These are phyloP conservation scores for Spea bombifrons DNA, from an alignment of 2,113 vertebrate genomes.

Conservation along the genomic window DNA sequence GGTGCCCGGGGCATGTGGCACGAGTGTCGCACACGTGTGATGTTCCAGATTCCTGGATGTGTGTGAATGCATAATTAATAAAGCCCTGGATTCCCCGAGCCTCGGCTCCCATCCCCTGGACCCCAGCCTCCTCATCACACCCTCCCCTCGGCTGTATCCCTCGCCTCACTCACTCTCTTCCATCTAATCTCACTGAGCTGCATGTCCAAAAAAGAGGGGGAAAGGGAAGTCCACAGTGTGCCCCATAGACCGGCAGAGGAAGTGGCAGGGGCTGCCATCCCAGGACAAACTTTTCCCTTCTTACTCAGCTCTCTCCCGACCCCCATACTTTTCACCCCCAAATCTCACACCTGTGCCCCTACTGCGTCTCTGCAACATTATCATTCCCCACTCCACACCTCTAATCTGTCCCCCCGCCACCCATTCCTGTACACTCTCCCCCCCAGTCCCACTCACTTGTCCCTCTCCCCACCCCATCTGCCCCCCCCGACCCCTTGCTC, in stretches of 20 bases:
- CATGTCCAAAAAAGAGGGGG: neutral
- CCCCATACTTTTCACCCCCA: neutral
- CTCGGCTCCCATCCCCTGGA: neutral
- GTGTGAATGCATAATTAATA: too few species aligned
- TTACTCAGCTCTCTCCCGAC: neutral
- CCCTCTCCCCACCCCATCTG: conserved; percentile 20
- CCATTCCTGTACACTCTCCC: conserved; percentile 56
- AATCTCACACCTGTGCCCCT: neutral
- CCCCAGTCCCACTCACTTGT: conserved; percentile 62
- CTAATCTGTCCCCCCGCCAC: neutral
- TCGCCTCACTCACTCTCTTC: neutral
- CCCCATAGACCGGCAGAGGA: neutral
- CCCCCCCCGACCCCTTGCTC: neutral
- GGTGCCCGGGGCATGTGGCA: too few species aligned
- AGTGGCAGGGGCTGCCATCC: neutral
- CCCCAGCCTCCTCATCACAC: neutral
- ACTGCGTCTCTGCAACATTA: neutral
- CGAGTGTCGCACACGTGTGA: too few species aligned
- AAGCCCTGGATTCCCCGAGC: neutral
- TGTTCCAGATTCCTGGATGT: too few species aligned
- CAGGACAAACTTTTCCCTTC: conserved; percentile 23
- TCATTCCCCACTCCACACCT: neutral
- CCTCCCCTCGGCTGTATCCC: neutral
- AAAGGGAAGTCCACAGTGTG: too few species aligned
- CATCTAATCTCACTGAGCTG: neutral